A percentile compares a stretch with the other conserved stretches of the same genome.
Evolutionary conservation across 2,888 invertebrate genomes (phyloP).

Genomic region (Rosalia funebris): DNA sequence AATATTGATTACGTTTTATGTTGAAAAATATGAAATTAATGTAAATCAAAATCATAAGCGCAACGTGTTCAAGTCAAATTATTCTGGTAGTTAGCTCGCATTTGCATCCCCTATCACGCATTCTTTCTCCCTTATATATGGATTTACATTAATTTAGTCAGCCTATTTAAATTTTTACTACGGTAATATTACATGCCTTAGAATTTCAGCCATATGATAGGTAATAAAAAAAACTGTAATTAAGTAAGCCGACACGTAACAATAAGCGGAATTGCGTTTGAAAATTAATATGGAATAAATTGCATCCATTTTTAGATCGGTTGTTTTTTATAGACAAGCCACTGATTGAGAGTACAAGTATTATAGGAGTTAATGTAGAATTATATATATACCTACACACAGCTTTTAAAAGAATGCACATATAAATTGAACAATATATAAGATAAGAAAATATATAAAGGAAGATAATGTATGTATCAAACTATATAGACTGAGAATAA

Average conservation of each 20-base stretch:
- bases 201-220: conserved; percentile 25
- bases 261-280: neutral
- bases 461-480: too few relatives aligned
- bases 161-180: conserved; percentile 38
- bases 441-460: too few relatives aligned
- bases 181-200: conserved; percentile 21
- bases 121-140: conserved; percentile 49
- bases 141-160: conserved; percentile 39
- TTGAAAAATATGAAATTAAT: conserved; percentile 65
- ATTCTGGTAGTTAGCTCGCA: conserved; percentile 63
- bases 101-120: conserved; percentile 64
- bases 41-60: conserved; percentile 66
- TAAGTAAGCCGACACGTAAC: conserved; percentile 10
- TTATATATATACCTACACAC: too few relatives aligned
- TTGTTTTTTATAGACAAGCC: too few relatives aligned
- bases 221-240: conserved; percentile 9
- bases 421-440: too few relatives aligned
- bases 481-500: too few relatives aligned
- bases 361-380: too few relatives aligned
- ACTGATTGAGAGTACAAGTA: too few relatives aligned
- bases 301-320: too few relatives aligned
- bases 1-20: conserved; percentile 59
- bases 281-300: too few relatives aligned
- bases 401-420: too few relatives aligned
- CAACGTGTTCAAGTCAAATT: conserved; percentile 64